A percentile compares a stretch with the other conserved stretches of the same genome.
Conservation (phyloP, 2,113 vertebrate genomes). For the Xenus cinereus region DNA sequence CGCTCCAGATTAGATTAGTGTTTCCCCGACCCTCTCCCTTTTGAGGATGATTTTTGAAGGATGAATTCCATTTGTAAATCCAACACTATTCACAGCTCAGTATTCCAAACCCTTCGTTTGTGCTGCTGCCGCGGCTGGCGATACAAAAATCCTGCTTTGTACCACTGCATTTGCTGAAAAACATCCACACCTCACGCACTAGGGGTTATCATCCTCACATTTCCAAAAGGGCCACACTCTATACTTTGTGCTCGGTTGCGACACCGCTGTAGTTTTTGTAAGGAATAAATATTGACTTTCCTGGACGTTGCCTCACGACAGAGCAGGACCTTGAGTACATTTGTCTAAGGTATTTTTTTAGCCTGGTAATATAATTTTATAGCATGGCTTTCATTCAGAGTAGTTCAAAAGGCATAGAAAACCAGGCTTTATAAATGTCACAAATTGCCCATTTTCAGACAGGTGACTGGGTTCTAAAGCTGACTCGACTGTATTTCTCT, state of each 20-base stretch:
- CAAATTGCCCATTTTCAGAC: background rate
- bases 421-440: background rate
- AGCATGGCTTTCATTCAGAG: background rate
- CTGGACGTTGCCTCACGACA: conserved; percentile 38
- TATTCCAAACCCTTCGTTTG: fast-evolving
- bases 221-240: background rate
- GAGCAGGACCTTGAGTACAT: conserved; percentile 26
- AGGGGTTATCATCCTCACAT: background rate
- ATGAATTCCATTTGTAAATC: background rate
- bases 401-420: background rate
- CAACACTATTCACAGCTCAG: background rate
- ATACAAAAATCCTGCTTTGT: background rate
- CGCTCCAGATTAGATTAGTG: background rate
- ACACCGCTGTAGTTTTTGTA: conserved; percentile 36
- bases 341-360: background rate
- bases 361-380: conserved; percentile 2
- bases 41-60: background rate
- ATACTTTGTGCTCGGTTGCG: conserved; percentile 24
- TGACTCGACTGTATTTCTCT: background rate
- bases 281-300: conserved; percentile 66
- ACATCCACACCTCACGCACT: background rate
- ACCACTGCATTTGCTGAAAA: background rate
- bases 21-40: background rate
- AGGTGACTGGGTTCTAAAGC: background rate
- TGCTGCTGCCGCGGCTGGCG: background rate